Conservation (phyloP, 2,797 vertebrate species). For the Characodon lateralis region DNA sequence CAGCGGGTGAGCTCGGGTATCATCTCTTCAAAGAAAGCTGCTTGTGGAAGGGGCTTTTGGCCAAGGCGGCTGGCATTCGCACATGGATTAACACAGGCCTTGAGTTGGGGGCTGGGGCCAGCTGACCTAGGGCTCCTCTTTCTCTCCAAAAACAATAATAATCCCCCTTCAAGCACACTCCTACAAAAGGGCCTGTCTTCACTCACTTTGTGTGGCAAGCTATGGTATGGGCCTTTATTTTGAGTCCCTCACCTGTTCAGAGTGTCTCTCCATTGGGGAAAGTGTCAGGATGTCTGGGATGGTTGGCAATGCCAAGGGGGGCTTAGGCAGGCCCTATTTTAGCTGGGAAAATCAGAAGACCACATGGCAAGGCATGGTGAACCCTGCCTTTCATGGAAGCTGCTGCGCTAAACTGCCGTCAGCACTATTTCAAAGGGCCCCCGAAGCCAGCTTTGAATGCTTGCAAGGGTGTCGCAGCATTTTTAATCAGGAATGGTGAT, state of each 20-base stretch:
- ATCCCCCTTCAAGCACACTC: conserved; percentile 76
- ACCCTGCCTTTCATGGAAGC: conserved; percentile 85
- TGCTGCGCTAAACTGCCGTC: conserved; percentile 76
- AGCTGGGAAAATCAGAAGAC: conserved; percentile 86
- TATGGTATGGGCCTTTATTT: conserved; percentile 78
- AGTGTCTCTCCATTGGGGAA: conserved; percentile 82
- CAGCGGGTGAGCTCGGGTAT: conserved; percentile 76
- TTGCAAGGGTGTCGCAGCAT: conserved; percentile 75
- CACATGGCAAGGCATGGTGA: conserved; percentile 81
- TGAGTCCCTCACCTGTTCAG: conserved; percentile 86
- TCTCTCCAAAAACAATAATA: conserved; percentile 87
- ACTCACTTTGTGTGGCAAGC: conserved; percentile 79
- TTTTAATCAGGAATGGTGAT: conserved; percentile 79
- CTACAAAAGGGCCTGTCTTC: conserved; percentile 84
- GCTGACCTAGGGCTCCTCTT: conserved; percentile 83
- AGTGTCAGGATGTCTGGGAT: conserved; percentile 87
- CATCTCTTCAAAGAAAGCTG: conserved; percentile 83
- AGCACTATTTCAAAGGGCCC: conserved; percentile 83
- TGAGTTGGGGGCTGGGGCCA: conserved; percentile 75
- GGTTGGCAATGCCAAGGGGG: conserved; percentile 85
- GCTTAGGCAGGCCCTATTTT: conserved; percentile 86
- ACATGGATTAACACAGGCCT: conserved; percentile 80
- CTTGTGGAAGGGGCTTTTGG: conserved; percentile 73
- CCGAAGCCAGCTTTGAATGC: conserved; percentile 73
- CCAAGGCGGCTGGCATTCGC: conserved; percentile 82